A percentile compares a stretch with the other conserved stretches of the same genome.
Evolutionary conservation across 1,140 invertebrate species (phyloP).

Genomic region (Polypedilum vanderplanki): DNA sequence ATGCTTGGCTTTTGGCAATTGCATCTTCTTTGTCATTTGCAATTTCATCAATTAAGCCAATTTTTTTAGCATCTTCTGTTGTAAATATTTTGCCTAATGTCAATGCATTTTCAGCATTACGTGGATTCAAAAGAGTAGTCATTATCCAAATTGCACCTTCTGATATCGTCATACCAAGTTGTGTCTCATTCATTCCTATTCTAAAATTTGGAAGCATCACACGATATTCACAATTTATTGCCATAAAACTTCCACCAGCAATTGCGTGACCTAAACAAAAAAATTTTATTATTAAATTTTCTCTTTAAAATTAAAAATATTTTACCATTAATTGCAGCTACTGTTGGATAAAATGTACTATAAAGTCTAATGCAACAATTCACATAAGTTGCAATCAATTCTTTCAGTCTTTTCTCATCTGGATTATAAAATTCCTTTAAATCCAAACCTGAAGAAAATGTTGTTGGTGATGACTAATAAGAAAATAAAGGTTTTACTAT

Average conservation of each 20-base stretch:
- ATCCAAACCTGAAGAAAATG: slow-evolving; percentile 78
- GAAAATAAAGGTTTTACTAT: too few relatives aligned
- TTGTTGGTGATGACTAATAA: slow-evolving; percentile 57
- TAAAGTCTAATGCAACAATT: slow-evolving; percentile 73
- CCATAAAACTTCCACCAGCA: slow-evolving; percentile 74
- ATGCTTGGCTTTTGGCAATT: slow-evolving; percentile 56
- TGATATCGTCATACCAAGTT: slow-evolving; percentile 66
- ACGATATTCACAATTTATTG: slow-evolving; percentile 75
- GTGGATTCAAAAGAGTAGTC: slow-evolving; percentile 40
- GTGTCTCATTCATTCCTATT: slow-evolving; percentile 73
- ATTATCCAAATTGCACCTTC: slow-evolving; percentile 60
- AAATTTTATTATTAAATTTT: too few relatives aligned
- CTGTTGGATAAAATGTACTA: slow-evolving; percentile 59
- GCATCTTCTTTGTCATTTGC: slow-evolving; percentile 60
- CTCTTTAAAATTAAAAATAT: too few relatives aligned
- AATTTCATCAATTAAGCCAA: slow-evolving; percentile 67
- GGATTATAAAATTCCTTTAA: slow-evolving; percentile 82
- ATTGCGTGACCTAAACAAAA: slow-evolving; percentile 52
- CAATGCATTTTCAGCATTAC: slow-evolving; percentile 66
- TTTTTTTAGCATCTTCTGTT: slow-evolving; percentile 65
- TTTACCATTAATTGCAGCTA: slow-evolving; percentile 71
- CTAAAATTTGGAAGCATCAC: slow-evolving; percentile 67
- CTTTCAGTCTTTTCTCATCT: slow-evolving; percentile 54
- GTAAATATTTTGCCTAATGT: slow-evolving; percentile 64
- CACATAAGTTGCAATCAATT: slow-evolving; percentile 72